Conservation (phyloP, 2,797 vertebrate species). For the Balearica regulorum region DNA sequence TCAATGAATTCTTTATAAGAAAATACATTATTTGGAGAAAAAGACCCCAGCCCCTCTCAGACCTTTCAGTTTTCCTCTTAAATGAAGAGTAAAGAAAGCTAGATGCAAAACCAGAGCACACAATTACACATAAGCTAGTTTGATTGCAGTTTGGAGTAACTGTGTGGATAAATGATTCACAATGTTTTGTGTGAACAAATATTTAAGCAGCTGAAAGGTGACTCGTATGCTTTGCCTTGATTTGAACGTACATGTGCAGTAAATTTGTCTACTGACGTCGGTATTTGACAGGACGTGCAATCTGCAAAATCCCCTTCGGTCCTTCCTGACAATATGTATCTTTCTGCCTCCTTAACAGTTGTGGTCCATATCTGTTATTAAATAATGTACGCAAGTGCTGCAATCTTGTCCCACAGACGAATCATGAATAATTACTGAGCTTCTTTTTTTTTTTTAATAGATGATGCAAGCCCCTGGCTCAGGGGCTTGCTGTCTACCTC, state of each 20-base stretch:
- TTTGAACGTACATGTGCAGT: neutral
- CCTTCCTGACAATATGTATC: neutral
- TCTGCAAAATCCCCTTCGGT: neutral
- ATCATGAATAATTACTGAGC: slow-evolving; percentile 18
- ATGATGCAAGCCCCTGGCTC: neutral
- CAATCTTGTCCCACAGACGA: neutral
- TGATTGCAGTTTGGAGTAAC: neutral
- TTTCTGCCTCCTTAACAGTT: neutral
- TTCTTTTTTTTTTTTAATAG: neutral
- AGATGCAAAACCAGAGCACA: neutral
- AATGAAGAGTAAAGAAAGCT: neutral
- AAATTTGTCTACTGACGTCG: neutral
- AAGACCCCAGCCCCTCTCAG: neutral
- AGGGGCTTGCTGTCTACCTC: neutral
- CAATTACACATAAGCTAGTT: neutral
- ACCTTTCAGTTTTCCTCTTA: neutral
- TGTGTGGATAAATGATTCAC: neutral
- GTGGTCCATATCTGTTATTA: neutral
- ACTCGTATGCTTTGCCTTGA: neutral
- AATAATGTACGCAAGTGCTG: neutral
- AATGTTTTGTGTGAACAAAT: neutral
- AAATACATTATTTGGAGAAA: neutral
- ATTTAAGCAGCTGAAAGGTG: neutral
- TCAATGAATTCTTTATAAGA: slow-evolving; percentile 13
- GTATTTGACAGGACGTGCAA: neutral